A percentile compares a stretch with the other conserved stretches of the same genome.
Evolutionary conservation across 1,140 invertebrate species (phyloP).

Genomic region (Pseudomyrmex flavicornis): DNA sequence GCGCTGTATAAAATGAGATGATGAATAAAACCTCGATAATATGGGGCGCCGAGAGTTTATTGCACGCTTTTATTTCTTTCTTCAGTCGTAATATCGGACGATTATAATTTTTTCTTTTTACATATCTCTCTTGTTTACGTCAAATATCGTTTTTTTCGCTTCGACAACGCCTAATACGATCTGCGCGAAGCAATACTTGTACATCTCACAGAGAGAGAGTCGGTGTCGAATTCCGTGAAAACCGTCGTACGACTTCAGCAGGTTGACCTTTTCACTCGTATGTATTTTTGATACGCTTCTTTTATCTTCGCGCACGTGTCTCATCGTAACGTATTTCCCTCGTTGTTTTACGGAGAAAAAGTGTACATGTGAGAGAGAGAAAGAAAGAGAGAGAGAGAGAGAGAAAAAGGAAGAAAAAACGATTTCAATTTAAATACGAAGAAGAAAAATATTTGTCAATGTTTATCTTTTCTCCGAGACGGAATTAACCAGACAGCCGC

Average conservation of each 20-base stretch:
- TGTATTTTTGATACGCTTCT: background rate
- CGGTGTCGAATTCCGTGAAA: conserved; percentile 29
- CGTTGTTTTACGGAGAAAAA: too few species aligned
- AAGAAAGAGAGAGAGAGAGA: too few species aligned
- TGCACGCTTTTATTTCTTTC: too few species aligned
- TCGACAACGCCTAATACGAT: conserved; percentile 25
- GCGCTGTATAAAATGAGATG: background rate
- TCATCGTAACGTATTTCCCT: background rate
- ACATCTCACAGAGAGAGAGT: conserved; percentile 13
- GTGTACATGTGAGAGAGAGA: too few species aligned
- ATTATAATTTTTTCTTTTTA: background rate
- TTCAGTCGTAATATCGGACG: background rate
- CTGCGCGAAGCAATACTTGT: conserved; percentile 6
- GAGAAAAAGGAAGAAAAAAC: too few species aligned
- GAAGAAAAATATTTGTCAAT: conserved; percentile 30
- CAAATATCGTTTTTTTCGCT: background rate
- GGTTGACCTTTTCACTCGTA: conserved; percentile 11
- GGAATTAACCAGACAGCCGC: conserved; percentile 37
- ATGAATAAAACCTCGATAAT: background rate
- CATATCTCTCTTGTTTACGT: too few species aligned
- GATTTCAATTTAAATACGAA: conserved; percentile 38
- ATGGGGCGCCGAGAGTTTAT: background rate
- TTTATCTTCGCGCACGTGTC: background rate
- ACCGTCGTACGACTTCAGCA: conserved; percentile 4
- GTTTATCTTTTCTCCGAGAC: background rate